Conservation (phyloP, 2,797 vertebrate species). For the Clarias laeviceps region DNA sequence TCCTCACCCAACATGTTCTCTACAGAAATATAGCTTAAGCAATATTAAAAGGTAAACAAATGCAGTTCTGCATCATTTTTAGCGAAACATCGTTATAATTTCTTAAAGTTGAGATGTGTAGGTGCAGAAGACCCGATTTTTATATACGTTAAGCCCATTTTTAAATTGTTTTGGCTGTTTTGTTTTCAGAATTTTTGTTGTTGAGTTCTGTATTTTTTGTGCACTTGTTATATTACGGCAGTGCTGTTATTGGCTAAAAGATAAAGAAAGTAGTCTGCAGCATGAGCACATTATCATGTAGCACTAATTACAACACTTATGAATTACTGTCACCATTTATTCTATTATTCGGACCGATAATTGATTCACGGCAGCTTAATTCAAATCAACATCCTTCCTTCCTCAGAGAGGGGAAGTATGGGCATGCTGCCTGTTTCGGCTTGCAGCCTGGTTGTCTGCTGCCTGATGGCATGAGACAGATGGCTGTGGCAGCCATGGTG, state of each 20-base stretch:
- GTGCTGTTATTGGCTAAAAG: background rate
- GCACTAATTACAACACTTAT: background rate
- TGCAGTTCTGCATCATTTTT: background rate
- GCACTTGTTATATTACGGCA: background rate
- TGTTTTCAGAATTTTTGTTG: background rate
- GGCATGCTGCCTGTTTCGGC: slow-evolving; percentile 94
- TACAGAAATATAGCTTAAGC: background rate
- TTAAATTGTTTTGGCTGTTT: background rate
- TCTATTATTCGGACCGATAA: slow-evolving; percentile 5
- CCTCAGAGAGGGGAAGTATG: slow-evolving; percentile 89
- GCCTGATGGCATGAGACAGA: slow-evolving; percentile 81
- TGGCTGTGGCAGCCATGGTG: slow-evolving; percentile 94
- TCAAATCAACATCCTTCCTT: slow-evolving; percentile 17
- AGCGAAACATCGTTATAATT: background rate
- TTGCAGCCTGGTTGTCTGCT: slow-evolving; percentile 92
- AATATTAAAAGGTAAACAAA: background rate
- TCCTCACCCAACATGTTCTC: background rate
- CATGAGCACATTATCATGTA: background rate
- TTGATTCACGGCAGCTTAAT: background rate
- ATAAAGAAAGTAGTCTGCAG: background rate
- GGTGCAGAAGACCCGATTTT: background rate
- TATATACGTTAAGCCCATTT: background rate
- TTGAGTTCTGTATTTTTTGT: background rate
- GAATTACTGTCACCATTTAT: background rate
- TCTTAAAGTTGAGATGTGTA: background rate